Conservation (phyloP, 2,797 vertebrate species). For the Pelochelys cantorii region DNA sequence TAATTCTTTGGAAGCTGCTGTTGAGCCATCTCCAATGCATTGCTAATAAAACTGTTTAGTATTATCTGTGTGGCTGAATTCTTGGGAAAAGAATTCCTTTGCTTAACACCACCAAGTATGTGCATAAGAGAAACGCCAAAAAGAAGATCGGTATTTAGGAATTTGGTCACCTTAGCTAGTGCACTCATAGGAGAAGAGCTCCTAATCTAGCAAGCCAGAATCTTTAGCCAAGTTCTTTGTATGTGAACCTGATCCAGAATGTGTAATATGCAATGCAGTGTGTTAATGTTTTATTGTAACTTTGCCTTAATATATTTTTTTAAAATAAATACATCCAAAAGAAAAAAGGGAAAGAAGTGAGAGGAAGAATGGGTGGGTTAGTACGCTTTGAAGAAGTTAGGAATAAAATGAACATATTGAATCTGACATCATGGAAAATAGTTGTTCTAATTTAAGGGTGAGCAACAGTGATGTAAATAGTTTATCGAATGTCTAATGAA, state of each 20-base stretch:
- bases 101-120: background rate
- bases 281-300: background rate
- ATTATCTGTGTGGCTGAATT: too few relatives aligned
- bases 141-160: background rate
- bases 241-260: background rate
- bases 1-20: too few relatives aligned
- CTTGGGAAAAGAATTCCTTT: too few relatives aligned
- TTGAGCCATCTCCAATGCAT: too few relatives aligned
- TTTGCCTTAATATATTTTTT: background rate
- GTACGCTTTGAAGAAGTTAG: background rate
- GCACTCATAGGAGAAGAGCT: background rate
- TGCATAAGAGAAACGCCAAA: background rate
- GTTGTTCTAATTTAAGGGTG: background rate
- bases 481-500: background rate
- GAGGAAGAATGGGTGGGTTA: background rate
- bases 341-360: background rate
- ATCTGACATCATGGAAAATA: fast-evolving
- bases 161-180: background rate
- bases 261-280: background rate
- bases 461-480: background rate
- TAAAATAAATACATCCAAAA: background rate
- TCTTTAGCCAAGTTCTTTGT: background rate
- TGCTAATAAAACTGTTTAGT: too few relatives aligned
- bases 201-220: background rate
- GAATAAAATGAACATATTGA: background rate